Evolutionary conservation across 2,797 vertebrate species (phyloP), one percentile per base, ranked within the genome.

Genomic region (Chaenodraco wilsoni): DNA sequence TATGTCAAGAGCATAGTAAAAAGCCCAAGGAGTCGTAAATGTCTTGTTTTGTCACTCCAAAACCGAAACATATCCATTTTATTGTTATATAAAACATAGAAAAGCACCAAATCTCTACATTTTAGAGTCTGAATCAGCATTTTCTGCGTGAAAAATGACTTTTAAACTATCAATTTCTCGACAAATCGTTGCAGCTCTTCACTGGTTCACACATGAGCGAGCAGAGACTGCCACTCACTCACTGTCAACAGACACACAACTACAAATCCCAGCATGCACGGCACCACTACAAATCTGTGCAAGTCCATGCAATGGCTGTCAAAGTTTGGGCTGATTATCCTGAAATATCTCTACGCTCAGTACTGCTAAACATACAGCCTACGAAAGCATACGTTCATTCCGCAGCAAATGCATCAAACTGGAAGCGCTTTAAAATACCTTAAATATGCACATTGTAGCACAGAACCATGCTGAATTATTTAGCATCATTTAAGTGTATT

Each of bases 261-360:
- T 84, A 69, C 79, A 87, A 57, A 41, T 83, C 76, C 83, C 73
- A 81, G 73, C 79, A 83, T 80, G 76, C 84, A 68, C 58, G 45
- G 72, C 80, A 59, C 8, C 45, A 48, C 37, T 40, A 43, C 31
- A 76, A 65, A 79, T 61, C 70, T 37, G 58, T 59, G 70, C 62
- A 81, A 49, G 82, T 48, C 6, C 19, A 54, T 69, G 55, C 61
- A 74, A 46, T 14, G 14, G 27, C 57, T 62, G 12, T 51, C 31
- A 59, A 55, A 65, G 23, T 67, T 69, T 57, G 9, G 5, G 31
- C 3, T n/a, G 16, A n/a, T 17, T 15, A 45, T 1, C 48, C 1
- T 51, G 0, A 37, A 13, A 63, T 21, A 12, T 49, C 1, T 62
- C 19, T 3, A 3, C 13, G n/a, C 3, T 10, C 0, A 8, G 19